A percentile compares a stretch with the other conserved stretches of the same genome.
These are phyloP conservation scores for Ectobius pallidus DNA, from an alignment of 2,888 invertebrate species.

Conservation along the genomic window DNA sequence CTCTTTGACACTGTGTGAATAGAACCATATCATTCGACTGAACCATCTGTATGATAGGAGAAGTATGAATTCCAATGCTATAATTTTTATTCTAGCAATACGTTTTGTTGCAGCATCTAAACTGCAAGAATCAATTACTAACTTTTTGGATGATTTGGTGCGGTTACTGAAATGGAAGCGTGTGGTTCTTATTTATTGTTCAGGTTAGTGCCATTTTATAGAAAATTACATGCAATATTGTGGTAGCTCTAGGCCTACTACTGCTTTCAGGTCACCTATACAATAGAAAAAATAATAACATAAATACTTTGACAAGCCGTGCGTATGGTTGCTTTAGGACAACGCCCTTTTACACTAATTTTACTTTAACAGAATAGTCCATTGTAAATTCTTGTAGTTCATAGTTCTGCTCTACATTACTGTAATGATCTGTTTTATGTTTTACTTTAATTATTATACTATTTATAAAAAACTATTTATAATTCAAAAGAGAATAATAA, in stretches of 20 bases:
- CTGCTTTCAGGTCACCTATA: neutral
- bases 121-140: neutral
- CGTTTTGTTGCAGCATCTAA: neutral
- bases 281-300: neutral
- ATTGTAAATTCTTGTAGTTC: neutral
- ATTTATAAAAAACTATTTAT: too few relatives aligned
- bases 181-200: slow-evolving; percentile 9
- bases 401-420: too few relatives aligned
- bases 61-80: too few relatives aligned
- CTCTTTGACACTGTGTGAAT: too few relatives aligned
- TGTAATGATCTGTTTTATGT: too few relatives aligned
- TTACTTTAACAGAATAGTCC: neutral
- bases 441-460: too few relatives aligned
- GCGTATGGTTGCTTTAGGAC: neutral
- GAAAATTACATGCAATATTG: neutral
- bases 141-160: slow-evolving; percentile 13
- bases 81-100: too few relatives aligned
- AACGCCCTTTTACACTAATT: neutral
- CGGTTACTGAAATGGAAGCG: slow-evolving; percentile 1
- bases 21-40: too few relatives aligned
- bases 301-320: neutral
- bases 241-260: neutral
- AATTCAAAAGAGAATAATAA: too few relatives aligned
- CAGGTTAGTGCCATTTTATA: neutral
- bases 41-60: too few relatives aligned